Conservation (phyloP, 2,113 vertebrate species). For the Rhinoderma darwinii region DNA sequence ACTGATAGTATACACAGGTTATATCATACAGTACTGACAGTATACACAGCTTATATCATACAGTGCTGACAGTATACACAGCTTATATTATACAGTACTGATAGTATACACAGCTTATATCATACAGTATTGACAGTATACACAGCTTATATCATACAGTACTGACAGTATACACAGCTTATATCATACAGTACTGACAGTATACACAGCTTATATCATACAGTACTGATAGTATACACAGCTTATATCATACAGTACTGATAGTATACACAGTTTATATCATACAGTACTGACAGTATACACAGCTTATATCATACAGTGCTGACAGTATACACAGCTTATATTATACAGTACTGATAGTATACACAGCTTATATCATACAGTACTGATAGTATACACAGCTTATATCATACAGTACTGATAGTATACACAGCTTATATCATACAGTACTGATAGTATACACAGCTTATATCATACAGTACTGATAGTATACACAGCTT, state of each 20-base stretch:
- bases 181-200: constrained; percentile 12
- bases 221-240: not conserved
- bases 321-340: not conserved
- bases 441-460: constrained; percentile 10
- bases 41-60: not conserved
- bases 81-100: not conserved
- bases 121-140: constrained; percentile 4
- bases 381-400: not conserved
- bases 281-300: no score
- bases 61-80: not conserved
- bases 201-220: not conserved
- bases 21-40: not conserved
- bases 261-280: no score
- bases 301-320: not conserved
- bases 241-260: constrained; percentile 7
- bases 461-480: no score
- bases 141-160: not conserved
- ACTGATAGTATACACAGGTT: not conserved
- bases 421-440: not conserved
- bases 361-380: no score
- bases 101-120: not conserved
- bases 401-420: not conserved
- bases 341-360: constrained; percentile 13
- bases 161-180: not conserved
- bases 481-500: not conserved